Evolutionary conservation across 2,797 vertebrate genomes (phyloP).

Genomic region (Clarias laeviceps): DNA sequence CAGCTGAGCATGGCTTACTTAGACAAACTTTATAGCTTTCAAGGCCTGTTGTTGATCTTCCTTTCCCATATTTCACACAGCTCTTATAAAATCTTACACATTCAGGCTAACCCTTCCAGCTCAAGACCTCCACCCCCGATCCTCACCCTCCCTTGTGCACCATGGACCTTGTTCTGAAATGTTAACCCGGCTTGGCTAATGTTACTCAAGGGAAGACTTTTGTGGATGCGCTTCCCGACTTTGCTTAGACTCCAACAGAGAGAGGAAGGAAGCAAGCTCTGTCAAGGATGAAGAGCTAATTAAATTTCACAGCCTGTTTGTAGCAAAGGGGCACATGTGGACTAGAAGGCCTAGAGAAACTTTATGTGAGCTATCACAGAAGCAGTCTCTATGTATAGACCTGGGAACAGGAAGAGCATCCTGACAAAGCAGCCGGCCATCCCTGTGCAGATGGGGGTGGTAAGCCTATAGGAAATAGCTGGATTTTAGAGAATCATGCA

Average conservation of each 20-base stretch:
- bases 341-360: conserved; percentile 53
- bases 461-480: conserved; percentile 53
- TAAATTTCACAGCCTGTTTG: conserved; percentile 68
- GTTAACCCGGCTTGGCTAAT: conserved; percentile 61
- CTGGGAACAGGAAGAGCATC: conserved; percentile 37
- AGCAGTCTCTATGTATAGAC: conserved; percentile 11
- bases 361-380: conserved; percentile 32
- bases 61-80: conserved; percentile 47
- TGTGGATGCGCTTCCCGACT: conserved; percentile 64
- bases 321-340: conserved; percentile 53
- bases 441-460: conserved; percentile 50
- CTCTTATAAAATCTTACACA: conserved; percentile 47
- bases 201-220: conserved; percentile 61
- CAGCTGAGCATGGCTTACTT: conserved; percentile 43
- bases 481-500: conserved; percentile 34
- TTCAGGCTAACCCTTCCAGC: conserved; percentile 45
- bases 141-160: conserved; percentile 48
- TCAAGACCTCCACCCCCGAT: conserved; percentile 30
- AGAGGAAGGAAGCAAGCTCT: conserved; percentile 59
- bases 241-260: conserved; percentile 61
- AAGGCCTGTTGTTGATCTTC: conserved; percentile 37
- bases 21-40: conserved; percentile 28
- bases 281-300: conserved; percentile 64
- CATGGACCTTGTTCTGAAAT: conserved; percentile 58
- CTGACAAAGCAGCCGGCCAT: conserved; percentile 46